Evolutionary conservation across 1,140 invertebrate species (phyloP).

Genomic region (Drosophila nigrodunni): DNA sequence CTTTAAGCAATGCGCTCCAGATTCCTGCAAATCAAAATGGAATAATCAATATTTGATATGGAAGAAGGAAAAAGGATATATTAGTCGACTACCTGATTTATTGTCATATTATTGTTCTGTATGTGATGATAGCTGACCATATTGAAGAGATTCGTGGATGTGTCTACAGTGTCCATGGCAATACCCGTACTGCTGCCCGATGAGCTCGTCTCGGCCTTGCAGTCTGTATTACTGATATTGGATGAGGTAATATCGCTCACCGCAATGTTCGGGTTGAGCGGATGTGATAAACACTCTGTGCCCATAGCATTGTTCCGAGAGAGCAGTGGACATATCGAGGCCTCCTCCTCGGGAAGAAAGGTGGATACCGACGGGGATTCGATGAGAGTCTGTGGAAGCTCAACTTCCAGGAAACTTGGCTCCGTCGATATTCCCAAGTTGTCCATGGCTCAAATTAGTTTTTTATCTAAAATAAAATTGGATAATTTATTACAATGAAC

Average conservation of each 20-base stretch:
- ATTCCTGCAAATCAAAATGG: slow-evolving; percentile 4
- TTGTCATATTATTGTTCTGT: slow-evolving; percentile 79
- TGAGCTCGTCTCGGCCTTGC: slow-evolving; percentile 69
- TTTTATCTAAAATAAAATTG: not conserved
- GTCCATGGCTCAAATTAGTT: slow-evolving; percentile 30
- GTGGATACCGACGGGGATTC: slow-evolving; percentile 76
- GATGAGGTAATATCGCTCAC: slow-evolving; percentile 73
- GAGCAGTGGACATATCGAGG: slow-evolving; percentile 86
- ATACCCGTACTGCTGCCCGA: slow-evolving; percentile 85
- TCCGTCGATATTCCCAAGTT: slow-evolving; percentile 72
- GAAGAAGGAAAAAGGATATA: not conserved
- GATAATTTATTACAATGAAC: no score
- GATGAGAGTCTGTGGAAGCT: slow-evolving; percentile 62
- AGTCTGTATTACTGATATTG: slow-evolving; percentile 63
- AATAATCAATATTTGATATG: not conserved
- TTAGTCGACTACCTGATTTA: slow-evolving; percentile 66
- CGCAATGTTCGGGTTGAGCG: slow-evolving; percentile 80
- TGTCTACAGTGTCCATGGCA: slow-evolving; percentile 80
- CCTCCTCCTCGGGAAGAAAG: slow-evolving; percentile 86
- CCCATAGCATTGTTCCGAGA: slow-evolving; percentile 84
- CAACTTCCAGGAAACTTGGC: slow-evolving; percentile 68
- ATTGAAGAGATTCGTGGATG: slow-evolving; percentile 85
- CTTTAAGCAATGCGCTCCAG: slow-evolving; percentile 85
- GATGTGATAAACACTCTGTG: slow-evolving; percentile 85
- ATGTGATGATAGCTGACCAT: slow-evolving; percentile 85